Percentiles rank a stretch among this genome's conserved stretches.
phyloP scores from a whole-genome alignment of 2,888 invertebrate species.

The Aphrophora alni region DNA sequence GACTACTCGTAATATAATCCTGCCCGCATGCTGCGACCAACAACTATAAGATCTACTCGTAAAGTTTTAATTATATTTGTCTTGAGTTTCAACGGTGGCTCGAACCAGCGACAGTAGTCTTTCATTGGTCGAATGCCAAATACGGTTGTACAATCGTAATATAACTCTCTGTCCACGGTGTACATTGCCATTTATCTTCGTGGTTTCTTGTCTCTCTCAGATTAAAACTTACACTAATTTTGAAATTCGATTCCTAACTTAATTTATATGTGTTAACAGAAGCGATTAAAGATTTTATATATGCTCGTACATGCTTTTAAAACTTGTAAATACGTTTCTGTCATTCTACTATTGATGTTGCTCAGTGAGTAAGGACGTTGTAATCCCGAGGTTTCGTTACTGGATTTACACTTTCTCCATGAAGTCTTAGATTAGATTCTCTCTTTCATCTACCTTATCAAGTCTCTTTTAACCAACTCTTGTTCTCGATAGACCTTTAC shows the following conservation, averaged over 20 bases:
- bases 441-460: too few relatives aligned
- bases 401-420: too few relatives aligned
- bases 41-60: background rate
- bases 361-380: too few relatives aligned
- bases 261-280: too few relatives aligned
- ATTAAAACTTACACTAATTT: background rate
- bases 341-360: too few relatives aligned
- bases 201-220: background rate
- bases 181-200: background rate
- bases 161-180: background rate
- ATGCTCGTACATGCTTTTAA: too few relatives aligned
- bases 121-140: background rate
- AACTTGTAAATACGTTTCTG: too few relatives aligned
- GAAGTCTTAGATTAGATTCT: too few relatives aligned
- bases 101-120: background rate
- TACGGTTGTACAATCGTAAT: background rate
- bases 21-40: background rate
- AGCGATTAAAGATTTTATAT: too few relatives aligned
- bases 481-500: too few relatives aligned
- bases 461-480: too few relatives aligned
- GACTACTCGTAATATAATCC: background rate
- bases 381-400: too few relatives aligned
- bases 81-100: background rate
- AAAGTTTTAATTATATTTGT: conserved; percentile 1
- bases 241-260: background rate